phyloP scores from a whole-genome alignment of 37 sponge, comb jelly and placozoan species.

The Haliclona indistincta region DNA sequence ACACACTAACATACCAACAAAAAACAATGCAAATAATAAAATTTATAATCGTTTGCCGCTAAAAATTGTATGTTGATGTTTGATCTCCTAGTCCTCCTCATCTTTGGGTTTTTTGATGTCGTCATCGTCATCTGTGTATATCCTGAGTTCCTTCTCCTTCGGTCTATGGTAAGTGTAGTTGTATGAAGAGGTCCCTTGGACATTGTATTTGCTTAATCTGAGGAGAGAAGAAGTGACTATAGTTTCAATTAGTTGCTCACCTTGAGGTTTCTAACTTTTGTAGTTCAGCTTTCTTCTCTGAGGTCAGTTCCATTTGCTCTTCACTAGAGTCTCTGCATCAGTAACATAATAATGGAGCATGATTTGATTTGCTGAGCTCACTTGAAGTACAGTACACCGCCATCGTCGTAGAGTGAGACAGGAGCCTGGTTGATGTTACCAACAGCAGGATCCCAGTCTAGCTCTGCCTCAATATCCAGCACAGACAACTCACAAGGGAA shows the following conservation, averaged over 20 bases:
- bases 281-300: conserved; percentile 63
- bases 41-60: no score
- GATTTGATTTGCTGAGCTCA: conserved; percentile 35
- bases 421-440: conserved; percentile 40
- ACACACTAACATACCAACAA: no score
- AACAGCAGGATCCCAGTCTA: conserved; percentile 83
- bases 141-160: conserved; percentile 80
- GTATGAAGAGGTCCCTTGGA: conserved; percentile 8
- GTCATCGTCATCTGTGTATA: conserved; percentile 74
- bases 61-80: no score
- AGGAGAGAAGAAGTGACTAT: no score
- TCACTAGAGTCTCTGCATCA: conserved; percentile 70
- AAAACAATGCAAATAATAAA: no score
- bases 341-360: not conserved
- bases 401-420: conserved; percentile 74
- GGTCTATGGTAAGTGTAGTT: conserved; percentile 10
- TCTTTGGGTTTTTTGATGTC: no score
- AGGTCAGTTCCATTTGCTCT: conserved; percentile 42
- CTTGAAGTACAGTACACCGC: conserved; percentile 82
- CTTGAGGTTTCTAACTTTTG: no score
- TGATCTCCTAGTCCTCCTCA: no score
- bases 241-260: no score
- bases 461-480: conserved; percentile 82
- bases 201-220: conserved; percentile 54
- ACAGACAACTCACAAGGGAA: conserved; percentile 89